A percentile compares a stretch with the other conserved stretches of the same genome.
Conservation (phyloP, 2,888 invertebrate species). For the Neoscelio sp. region DNA sequence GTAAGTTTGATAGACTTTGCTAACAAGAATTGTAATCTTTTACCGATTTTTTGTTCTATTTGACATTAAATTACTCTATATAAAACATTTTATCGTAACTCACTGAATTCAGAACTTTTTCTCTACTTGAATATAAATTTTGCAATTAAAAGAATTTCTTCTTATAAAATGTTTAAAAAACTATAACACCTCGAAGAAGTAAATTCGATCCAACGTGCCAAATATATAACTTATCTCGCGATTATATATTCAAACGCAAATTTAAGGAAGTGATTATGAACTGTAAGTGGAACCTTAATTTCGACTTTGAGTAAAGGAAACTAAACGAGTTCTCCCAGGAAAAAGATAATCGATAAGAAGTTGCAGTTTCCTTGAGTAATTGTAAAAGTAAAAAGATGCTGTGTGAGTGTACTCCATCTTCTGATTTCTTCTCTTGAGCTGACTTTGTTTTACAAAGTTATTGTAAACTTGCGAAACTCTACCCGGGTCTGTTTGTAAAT, state of each 20-base stretch:
- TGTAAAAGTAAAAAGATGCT: slow-evolving; percentile 58
- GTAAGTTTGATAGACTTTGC: no score
- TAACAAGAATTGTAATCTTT: no score
- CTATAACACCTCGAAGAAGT: neutral
- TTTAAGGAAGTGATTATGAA: slow-evolving; percentile 75
- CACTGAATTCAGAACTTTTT: no score
- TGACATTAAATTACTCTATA: no score
- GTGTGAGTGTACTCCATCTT: slow-evolving; percentile 35
- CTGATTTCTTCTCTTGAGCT: slow-evolving; percentile 3
- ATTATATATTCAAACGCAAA: slow-evolving; percentile 58
- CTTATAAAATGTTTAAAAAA: no score
- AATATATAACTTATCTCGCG: neutral
- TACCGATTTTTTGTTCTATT: no score
- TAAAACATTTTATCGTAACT: no score
- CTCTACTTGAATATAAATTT: no score
- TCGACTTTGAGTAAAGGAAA: slow-evolving; percentile 75
- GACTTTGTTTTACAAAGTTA: slow-evolving; percentile 14
- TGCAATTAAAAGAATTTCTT: no score
- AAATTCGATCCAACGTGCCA: neutral
- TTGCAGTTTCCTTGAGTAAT: slow-evolving; percentile 69
- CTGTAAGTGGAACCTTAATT: slow-evolving; percentile 70
- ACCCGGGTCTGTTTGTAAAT: neutral
- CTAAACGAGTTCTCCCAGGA: slow-evolving; percentile 33
- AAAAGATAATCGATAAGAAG: slow-evolving; percentile 62
- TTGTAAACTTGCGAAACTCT: slow-evolving; percentile 1